Conservation (phyloP, 1,140 invertebrate genomes). For the Trichomalopsis sarcophagae region DNA sequence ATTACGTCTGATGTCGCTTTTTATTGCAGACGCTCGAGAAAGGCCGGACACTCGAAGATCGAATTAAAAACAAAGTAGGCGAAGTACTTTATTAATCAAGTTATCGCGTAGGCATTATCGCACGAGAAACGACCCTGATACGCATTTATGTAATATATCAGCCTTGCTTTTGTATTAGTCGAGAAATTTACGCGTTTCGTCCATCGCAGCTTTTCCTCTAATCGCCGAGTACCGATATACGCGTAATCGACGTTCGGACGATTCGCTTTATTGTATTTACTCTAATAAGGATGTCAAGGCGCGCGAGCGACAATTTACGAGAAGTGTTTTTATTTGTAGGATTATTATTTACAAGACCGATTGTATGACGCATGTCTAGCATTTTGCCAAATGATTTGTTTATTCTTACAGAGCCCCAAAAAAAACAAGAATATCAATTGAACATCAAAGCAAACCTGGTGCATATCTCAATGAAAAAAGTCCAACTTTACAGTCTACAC, state of each 20-base stretch:
- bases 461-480: too few relatives aligned
- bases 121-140: too few relatives aligned
- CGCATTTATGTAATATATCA: too few relatives aligned
- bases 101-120: too few relatives aligned
- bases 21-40: too few relatives aligned
- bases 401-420: background rate
- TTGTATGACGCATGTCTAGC: background rate
- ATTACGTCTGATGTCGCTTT: too few relatives aligned
- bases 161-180: background rate
- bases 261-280: background rate
- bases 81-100: too few relatives aligned
- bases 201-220: background rate
- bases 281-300: conserved; percentile 1
- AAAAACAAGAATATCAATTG: background rate
- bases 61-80: too few relatives aligned
- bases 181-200: background rate
- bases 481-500: too few relatives aligned
- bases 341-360: background rate
- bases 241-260: background rate
- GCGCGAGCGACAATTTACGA: too few relatives aligned
- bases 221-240: background rate
- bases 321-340: background rate
- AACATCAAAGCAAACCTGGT: too few relatives aligned
- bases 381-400: background rate
- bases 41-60: too few relatives aligned